These are phyloP conservation scores for Malurus cyaneus DNA, from an alignment of 2,113 vertebrate genomes.

Conservation along the genomic window DNA sequence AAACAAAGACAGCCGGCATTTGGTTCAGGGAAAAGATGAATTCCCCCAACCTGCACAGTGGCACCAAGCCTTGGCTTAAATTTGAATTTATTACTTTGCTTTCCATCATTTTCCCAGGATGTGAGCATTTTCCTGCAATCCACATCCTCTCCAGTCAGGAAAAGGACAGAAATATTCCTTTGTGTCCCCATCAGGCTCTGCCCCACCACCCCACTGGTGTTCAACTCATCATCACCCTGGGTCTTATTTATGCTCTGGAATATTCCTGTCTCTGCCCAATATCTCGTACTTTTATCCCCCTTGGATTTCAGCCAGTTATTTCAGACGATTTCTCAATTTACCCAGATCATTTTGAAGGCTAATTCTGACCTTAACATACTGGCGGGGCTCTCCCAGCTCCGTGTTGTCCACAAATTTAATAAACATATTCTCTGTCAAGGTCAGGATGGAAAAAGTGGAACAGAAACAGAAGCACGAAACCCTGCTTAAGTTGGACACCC, in stretches of 20 bases:
- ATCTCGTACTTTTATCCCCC: not conserved
- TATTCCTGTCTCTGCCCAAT: not conserved
- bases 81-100: not conserved
- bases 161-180: not conserved
- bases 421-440: not conserved
- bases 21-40: not conserved
- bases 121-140: not conserved
- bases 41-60: not conserved
- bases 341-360: constrained; percentile 2
- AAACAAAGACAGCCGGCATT: not conserved
- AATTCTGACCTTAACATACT: not conserved
- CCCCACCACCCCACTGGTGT: not conserved
- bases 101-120: accelerated
- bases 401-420: not conserved
- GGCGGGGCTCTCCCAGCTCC: not conserved
- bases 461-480: not conserved
- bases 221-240: not conserved
- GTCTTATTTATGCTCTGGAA: not conserved
- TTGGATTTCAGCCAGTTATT: not conserved
- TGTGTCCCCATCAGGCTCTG: not conserved
- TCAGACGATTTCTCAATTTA: not conserved
- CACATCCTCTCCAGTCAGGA: not conserved
- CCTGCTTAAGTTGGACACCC: not conserved
- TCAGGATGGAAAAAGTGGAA: not conserved
- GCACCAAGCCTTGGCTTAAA: not conserved